Evolutionary conservation across 1,140 invertebrate genomes (phyloP), one percentile per base, ranked within the genome.

Genomic region (Orussus abietinus): DNA sequence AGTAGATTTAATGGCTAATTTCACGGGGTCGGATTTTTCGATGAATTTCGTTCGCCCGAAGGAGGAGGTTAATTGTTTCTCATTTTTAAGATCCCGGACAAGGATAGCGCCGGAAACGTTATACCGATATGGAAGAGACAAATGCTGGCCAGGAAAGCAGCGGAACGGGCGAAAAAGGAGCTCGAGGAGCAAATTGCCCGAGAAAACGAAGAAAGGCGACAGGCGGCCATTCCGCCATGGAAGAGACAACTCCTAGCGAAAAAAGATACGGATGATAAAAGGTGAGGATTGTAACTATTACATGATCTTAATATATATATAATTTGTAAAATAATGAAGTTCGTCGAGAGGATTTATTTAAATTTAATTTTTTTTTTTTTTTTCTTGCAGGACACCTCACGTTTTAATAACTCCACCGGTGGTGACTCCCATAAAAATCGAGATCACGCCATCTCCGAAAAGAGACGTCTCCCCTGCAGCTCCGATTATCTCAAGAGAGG

Each of bases 71-170:
- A n/a, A 14, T 17, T 39, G 28, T 38, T 47, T 42, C 50, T 60
- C 49, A 70, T 64, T 59, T 69, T 61, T 26, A 74, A 95, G 88
- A 86, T 96, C 48, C 91, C 92, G 1, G 88, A 92, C 54, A 84
- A 83, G 38, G 92, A 96, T 61, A 81, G 82, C 25, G 81, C 86
- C n/a, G 92, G 92, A 9, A 90, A 89, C 53, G 71, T 83, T 12
- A 94, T 96, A 59, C 92, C 92, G 7, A 84, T 84, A 12, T 96
- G 93, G 92, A 95, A 95, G 66, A 72, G 92, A 14, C 91, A 96
- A 71, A 93, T 97, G 88, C 59, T 96, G 62, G 92, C 92, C 0
- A 85, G 90, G 55, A 91, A 95, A 65, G 88, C 90, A 1, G 92
- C 92, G 0, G 92, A 96, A 64, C 84, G 88, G 46, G 92, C 92